Conservation (phyloP, 2,797 vertebrate species). For the Xiphophorus birchmanni region DNA sequence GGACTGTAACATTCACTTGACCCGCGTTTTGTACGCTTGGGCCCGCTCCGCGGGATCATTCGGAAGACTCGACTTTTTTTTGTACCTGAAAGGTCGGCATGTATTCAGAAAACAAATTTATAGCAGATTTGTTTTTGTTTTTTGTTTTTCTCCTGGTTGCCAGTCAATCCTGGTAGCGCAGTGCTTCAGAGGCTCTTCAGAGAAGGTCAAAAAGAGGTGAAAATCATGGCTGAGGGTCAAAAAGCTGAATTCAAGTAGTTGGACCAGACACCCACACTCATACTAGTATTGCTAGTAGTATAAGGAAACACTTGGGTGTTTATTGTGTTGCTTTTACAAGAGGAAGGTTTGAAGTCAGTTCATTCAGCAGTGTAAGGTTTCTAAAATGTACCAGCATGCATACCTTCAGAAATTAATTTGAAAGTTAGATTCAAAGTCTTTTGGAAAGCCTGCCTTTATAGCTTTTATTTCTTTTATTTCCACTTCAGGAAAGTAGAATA, state of each 20-base stretch:
- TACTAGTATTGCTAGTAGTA: neutral
- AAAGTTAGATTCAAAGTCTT: conserved; percentile 44
- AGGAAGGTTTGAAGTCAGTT: conserved; percentile 3
- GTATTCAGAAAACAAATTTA: conserved; percentile 26
- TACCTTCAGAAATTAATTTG: conserved; percentile 36
- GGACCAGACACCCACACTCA: conserved; percentile 15
- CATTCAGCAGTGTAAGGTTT: neutral
- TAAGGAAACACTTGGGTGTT: conserved; percentile 1
- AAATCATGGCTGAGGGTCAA: conserved; percentile 34
- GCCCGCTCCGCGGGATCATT: conserved; percentile 14
- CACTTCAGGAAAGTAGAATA: conserved; percentile 38
- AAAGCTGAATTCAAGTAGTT: conserved; percentile 24
- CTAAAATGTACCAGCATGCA: neutral
- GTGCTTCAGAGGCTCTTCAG: conserved; percentile 41
- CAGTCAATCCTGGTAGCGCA: conserved; percentile 42
- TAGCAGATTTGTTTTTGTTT: conserved; percentile 34
- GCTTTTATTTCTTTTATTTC: conserved; percentile 37
- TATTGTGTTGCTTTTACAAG: neutral
- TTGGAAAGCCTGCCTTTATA: conserved; percentile 32
- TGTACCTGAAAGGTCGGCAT: conserved; percentile 21
- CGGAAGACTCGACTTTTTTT: conserved; percentile 12
- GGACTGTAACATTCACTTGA: conserved; percentile 34
- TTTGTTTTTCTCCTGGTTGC: conserved; percentile 40
- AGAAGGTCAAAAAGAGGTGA: conserved; percentile 48
- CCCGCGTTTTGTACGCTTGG: conserved; percentile 12